Percentiles rank a stretch among this genome's conserved stretches.
Evolutionary conservation across 2,797 vertebrate species (phyloP).

Genomic region (Naso thynnoides): DNA sequence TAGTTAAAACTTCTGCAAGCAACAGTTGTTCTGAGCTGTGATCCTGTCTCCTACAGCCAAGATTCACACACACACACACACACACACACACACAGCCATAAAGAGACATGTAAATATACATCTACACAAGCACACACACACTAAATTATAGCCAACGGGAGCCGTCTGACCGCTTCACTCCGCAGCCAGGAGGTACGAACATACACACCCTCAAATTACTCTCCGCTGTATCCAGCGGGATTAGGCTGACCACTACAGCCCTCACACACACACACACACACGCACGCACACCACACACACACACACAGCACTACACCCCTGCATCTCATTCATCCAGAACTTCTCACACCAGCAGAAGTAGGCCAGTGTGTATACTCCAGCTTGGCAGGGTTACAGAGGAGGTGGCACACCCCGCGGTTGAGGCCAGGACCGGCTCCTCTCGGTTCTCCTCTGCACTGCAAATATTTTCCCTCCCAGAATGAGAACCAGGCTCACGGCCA

Average conservation of each 20-base stretch:
- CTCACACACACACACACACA: conserved; percentile 57
- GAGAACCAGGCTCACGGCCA: conserved; percentile 72
- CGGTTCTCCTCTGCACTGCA: conserved; percentile 59
- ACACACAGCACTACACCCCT: conserved; percentile 36
- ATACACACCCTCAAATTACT: conserved; percentile 83
- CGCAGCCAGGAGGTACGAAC: conserved; percentile 77
- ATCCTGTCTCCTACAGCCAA: conserved; percentile 31
- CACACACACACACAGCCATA: conserved; percentile 8
- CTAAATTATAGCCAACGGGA: conserved; percentile 79
- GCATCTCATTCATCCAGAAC: conserved; percentile 71
- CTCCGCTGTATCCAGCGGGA: conserved; percentile 70
- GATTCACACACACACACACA: conserved; percentile 8
- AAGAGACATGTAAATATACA: conserved; percentile 30
- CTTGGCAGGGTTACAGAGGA: conserved; percentile 63
- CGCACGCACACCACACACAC: conserved; percentile 22
- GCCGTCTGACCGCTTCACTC: conserved; percentile 77
- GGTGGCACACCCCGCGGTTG: conserved; percentile 79
- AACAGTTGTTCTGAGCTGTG: conserved; percentile 55
- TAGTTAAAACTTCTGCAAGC: conserved; percentile 49
- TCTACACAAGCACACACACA: conserved; percentile 42
- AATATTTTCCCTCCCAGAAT: conserved; percentile 79
- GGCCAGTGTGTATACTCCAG: conserved; percentile 71
- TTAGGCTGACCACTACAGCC: conserved; percentile 68
- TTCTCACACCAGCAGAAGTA: conserved; percentile 76
- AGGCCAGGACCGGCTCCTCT: conserved; percentile 54